Evolutionary conservation across 1,140 invertebrate species (phyloP), one percentile per base, ranked within the genome.

Genomic region (Acromyrmex charruanus): DNA sequence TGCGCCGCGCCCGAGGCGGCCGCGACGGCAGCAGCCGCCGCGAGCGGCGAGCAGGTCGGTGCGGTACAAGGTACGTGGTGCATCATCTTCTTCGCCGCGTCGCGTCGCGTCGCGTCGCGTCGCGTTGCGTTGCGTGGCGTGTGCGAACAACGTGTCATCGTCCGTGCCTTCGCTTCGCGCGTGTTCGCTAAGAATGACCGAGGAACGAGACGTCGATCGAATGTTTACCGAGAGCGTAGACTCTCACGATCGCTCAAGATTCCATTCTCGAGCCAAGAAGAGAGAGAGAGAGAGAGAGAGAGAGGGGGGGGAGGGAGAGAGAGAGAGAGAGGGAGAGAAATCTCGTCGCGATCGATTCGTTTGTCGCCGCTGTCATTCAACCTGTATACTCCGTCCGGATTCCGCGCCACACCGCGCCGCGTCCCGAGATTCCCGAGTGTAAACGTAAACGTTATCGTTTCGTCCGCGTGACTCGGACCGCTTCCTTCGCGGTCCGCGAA

Each of bases 11-110:
- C 63, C n/a, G 63, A 85, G 53, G 65, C 79, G 25, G 16, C 69
- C 55, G 68, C 59, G 31, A 31, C 31, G 31, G 31, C 31, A 31
- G 31, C 31, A 31, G 31, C 31, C 31, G 31, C 3, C 31, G 31
- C 31, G 31, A 31, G 3, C 3, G 31, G 31, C 31, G 31, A 31
- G 44, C 81, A 88, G 61, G n/a, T 74, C 61, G 65, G 77, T 63
- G 49, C 31, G 55, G 25, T 69, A 69, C 86, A 90, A 91, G 90
- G 89, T 91, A 91, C 63, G 89, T 87, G 65, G 39, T 35, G 58
- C 25, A 55, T 74, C 74, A 53, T 53, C 51, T 21, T 74, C 31
- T 6, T n/a, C 61, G 28, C 63, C 21, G 59, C 53, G 31, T 6
- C 31, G 31, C 31, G 31, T 6, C 4, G 31, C 4, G 31, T 25